Conservation (phyloP, 2,797 vertebrate species). For the Enteromius unitaeniatus region DNA sequence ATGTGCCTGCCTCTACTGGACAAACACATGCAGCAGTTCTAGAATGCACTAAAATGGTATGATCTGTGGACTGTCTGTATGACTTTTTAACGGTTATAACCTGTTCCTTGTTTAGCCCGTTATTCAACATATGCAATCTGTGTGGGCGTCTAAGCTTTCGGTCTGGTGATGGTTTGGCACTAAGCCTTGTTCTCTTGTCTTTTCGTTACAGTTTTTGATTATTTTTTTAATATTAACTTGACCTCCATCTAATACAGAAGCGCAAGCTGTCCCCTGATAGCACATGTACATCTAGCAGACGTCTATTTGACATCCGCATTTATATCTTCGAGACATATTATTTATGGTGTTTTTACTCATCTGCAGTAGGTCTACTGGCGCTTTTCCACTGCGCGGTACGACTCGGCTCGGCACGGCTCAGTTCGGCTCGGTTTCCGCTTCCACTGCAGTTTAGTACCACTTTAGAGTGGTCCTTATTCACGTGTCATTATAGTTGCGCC, state of each 20-base stretch:
- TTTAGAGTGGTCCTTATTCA: too few species aligned
- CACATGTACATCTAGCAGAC: too few species aligned
- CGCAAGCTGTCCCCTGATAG: background rate
- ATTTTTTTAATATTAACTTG: background rate
- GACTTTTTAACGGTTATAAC: background rate
- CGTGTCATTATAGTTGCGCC: too few species aligned
- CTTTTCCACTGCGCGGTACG: too few species aligned
- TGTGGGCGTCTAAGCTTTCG: too few species aligned
- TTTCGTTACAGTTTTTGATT: background rate
- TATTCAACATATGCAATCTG: background rate
- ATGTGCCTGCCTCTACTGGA: slow-evolving; percentile 3
- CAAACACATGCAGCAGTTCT: background rate
- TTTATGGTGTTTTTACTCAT: too few species aligned
- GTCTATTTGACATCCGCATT: too few species aligned
- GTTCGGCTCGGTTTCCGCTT: too few species aligned
- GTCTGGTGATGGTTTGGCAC: background rate
- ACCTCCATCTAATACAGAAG: background rate
- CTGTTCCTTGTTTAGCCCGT: background rate
- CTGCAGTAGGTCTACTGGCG: too few species aligned
- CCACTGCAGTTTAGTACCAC: too few species aligned
- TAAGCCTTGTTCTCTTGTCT: background rate
- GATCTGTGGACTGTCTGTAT: background rate
- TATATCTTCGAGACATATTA: too few species aligned
- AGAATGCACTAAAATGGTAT: background rate
- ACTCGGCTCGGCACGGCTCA: too few species aligned